phyloP scores from a whole-genome alignment of 2,797 vertebrate species.

The Clarias laeviceps region DNA sequence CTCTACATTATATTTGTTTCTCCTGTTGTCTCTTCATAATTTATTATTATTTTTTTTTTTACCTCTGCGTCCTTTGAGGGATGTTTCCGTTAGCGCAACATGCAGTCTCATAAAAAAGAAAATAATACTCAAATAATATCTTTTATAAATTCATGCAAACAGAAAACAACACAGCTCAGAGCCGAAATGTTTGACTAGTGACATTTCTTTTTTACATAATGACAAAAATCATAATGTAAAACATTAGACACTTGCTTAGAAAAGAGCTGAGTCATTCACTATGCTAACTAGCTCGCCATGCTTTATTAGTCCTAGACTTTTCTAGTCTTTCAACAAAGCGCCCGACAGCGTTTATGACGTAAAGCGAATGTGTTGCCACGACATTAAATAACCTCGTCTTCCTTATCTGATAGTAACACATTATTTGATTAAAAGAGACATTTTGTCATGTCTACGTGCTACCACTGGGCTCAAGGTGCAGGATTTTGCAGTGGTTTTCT shows the following conservation, averaged over 20 bases:
- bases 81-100: background rate
- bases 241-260: background rate
- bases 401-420: background rate
- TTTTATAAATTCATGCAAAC: background rate
- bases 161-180: background rate
- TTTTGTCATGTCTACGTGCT: background rate
- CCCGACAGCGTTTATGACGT: background rate
- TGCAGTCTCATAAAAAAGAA: background rate
- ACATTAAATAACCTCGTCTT: background rate
- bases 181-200: background rate
- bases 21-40: no score
- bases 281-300: background rate
- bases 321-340: background rate
- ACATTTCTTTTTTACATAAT: background rate
- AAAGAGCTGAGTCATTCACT: background rate
- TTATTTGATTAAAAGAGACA: background rate
- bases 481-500: background rate
- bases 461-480: background rate
- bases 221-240: background rate
- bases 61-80: no score
- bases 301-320: no score
- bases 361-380: background rate
- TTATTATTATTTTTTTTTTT: no score
- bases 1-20: no score
- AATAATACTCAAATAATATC: background rate